A percentile compares a stretch with the other conserved stretches of the same genome.
phyloP scores from a whole-genome alignment of 2,113 vertebrate species.

The Mormyrus lacerda region DNA sequence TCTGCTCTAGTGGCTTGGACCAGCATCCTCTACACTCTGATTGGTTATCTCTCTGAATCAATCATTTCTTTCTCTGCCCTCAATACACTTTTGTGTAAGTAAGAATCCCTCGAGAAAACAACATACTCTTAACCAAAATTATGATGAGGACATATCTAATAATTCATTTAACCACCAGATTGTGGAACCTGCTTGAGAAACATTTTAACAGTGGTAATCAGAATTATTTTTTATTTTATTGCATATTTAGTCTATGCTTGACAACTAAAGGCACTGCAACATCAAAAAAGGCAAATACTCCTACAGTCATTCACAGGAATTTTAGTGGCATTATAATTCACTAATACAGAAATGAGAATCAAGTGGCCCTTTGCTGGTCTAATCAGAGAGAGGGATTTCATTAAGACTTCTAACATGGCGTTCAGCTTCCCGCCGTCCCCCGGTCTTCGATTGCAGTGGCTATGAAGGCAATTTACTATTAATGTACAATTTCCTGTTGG shows the following conservation, averaged over 20 bases:
- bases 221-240: not conserved
- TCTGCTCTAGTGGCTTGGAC: no score
- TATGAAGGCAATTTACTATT: not conserved
- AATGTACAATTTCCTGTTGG: not conserved
- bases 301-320: not conserved
- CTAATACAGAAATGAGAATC: not conserved
- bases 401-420: not conserved
- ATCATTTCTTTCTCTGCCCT: no score
- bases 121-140: not conserved
- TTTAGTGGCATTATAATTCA: not conserved
- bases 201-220: not conserved
- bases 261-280: not conserved
- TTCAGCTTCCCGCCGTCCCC: not conserved
- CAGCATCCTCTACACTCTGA: no score
- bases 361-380: not conserved
- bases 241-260: not conserved
- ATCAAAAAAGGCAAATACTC: not conserved
- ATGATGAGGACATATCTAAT: not conserved
- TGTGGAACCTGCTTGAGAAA: not conserved
- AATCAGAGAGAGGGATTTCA: not conserved
- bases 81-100: no score
- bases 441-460: not conserved
- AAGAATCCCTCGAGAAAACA: not conserved
- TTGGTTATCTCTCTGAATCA: no score
- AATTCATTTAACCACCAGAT: not conserved